Percentiles rank a stretch among this genome's conserved stretches.
These are phyloP conservation scores for Papilio xuthus DNA, from an alignment of 1,140 invertebrate genomes.

Conservation along the genomic window DNA sequence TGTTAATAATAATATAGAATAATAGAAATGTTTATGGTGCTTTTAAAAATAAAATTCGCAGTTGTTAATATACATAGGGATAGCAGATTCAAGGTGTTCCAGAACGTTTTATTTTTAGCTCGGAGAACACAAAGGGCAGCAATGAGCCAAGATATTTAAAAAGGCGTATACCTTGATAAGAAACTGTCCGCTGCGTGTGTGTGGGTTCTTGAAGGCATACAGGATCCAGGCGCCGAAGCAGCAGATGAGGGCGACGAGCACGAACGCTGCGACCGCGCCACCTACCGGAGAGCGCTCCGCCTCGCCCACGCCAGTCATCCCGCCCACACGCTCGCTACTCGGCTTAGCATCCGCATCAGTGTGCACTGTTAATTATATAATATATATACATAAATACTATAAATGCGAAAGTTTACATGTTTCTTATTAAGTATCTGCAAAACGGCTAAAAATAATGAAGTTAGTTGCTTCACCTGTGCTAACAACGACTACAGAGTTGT, in stretches of 20 bases:
- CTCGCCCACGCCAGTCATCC: not conserved
- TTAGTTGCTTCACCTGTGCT: slow-evolving; percentile 46
- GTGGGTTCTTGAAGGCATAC: slow-evolving; percentile 98
- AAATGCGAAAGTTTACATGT: no score
- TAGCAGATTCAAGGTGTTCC: no score
- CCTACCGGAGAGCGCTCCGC: slow-evolving; percentile 66
- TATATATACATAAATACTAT: no score
- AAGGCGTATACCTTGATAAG: slow-evolving; percentile 91
- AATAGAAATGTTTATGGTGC: no score
- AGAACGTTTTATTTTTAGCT: no score
- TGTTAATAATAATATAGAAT: no score
- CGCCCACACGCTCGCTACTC: slow-evolving; percentile 6
- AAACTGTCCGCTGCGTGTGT: slow-evolving; percentile 96
- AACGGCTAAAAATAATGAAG: not conserved
- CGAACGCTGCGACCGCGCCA: slow-evolving; percentile 86
- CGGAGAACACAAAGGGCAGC: no score
- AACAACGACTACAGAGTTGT: slow-evolving; percentile 47
- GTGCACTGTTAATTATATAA: slow-evolving; percentile 36
- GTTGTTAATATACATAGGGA: no score
- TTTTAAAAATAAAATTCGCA: no score
- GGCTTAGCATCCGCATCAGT: slow-evolving; percentile 34
- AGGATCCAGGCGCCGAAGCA: slow-evolving; percentile 88
- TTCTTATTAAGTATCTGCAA: no score
- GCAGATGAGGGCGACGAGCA: slow-evolving; percentile 83
- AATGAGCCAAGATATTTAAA: no score